These are phyloP conservation scores for Ormyrus nitidulus DNA, from an alignment of 2,888 invertebrate species.

Conservation along the genomic window DNA sequence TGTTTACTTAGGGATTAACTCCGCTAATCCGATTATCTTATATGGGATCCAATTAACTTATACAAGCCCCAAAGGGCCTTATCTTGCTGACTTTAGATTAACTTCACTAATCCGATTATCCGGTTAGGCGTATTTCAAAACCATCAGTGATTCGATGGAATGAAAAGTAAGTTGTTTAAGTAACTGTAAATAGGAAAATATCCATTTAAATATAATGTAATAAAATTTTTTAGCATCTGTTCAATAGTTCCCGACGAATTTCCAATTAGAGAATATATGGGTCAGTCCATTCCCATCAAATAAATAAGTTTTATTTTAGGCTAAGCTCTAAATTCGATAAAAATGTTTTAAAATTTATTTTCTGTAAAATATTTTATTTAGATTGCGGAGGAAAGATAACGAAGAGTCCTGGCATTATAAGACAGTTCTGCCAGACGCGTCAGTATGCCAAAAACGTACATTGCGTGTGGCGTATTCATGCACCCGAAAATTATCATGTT, in stretches of 20 bases:
- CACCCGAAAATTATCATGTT: conserved; percentile 30
- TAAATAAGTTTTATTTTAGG: not conserved
- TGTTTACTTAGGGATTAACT: too few species aligned
- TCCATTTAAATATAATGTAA: not conserved
- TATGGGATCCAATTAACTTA: too few species aligned
- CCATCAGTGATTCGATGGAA: conserved; percentile 37
- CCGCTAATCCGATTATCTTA: too few species aligned
- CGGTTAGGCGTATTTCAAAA: conserved; percentile 29
- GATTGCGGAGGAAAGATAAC: conserved; percentile 30
- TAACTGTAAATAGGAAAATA: not conserved
- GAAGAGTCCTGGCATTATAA: conserved; percentile 19
- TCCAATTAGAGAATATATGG: conserved; percentile 1
- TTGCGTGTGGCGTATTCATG: conserved; percentile 28
- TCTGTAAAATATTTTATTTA: not conserved
- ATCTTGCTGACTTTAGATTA: too few species aligned
- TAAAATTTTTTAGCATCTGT: conserved; percentile 19
- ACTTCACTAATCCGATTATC: too few species aligned
- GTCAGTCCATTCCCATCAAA: not conserved
- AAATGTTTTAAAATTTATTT: not conserved
- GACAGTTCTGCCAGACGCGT: conserved; percentile 18
- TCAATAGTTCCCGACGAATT: conserved; percentile 7
- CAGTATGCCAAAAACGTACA: conserved; percentile 10
- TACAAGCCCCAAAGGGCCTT: too few species aligned
- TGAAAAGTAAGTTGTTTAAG: conserved; percentile 22
- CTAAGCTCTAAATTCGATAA: too few species aligned